phyloP scores from a whole-genome alignment of 2,888 invertebrate species.

The Oligia fasciuncula region DNA sequence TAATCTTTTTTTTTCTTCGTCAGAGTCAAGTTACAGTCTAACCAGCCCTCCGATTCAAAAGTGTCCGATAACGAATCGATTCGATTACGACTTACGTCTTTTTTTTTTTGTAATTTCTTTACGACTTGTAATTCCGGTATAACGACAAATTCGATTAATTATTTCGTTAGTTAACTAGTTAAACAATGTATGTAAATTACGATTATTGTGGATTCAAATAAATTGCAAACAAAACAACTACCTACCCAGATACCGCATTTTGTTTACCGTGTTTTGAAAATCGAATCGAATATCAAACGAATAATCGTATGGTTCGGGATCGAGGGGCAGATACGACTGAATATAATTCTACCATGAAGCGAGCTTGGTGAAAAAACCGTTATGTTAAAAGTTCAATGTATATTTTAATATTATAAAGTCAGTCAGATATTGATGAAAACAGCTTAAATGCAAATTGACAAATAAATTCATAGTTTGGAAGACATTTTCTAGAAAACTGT shows the following conservation, averaged over 20 bases:
- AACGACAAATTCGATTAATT: neutral
- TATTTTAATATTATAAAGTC: conserved; percentile 22
- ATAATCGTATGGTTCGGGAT: neutral
- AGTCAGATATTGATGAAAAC: conserved; percentile 36
- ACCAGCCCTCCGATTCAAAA: conserved; percentile 8
- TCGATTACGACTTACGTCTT: neutral
- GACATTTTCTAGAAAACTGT: conserved; percentile 44
- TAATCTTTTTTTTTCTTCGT: neutral
- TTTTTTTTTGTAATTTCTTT: neutral
- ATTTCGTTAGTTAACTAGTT: neutral
- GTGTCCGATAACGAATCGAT: neutral
- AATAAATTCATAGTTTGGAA: conserved; percentile 57
- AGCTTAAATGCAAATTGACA: conserved; percentile 53
- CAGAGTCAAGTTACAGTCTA: neutral
- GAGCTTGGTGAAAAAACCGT: neutral
- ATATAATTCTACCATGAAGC: neutral
- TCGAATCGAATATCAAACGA: neutral
- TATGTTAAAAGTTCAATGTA: neutral
- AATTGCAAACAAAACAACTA: neutral
- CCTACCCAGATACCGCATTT: neutral
- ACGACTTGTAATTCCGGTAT: neutral
- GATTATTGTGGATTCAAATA: neutral
- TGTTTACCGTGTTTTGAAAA: neutral
- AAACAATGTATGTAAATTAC: neutral
- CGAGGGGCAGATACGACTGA: neutral